These are phyloP conservation scores for Coptodon rendalli DNA, from an alignment of 2,113 vertebrate species.

Conservation along the genomic window DNA sequence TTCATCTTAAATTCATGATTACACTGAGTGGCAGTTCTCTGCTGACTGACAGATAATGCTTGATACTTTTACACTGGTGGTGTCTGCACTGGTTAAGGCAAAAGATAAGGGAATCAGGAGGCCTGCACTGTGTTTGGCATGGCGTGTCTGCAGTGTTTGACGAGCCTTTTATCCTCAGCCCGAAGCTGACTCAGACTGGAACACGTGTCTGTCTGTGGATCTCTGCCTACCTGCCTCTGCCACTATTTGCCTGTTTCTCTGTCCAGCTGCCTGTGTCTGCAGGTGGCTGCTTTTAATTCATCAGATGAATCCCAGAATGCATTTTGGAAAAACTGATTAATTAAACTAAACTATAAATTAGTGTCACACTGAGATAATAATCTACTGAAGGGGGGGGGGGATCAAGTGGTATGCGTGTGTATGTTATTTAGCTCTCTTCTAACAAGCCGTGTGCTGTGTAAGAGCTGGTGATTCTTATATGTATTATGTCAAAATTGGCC, in stretches of 20 bases:
- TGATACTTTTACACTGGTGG: background rate
- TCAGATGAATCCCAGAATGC: background rate
- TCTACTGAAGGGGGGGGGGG: background rate
- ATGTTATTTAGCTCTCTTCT: background rate
- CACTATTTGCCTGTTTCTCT: background rate
- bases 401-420: background rate
- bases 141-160: background rate
- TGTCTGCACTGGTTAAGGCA: background rate
- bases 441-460: background rate
- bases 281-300: background rate
- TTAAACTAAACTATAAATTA: background rate
- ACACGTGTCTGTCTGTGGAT: background rate
- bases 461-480: background rate
- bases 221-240: background rate
- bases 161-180: conserved; percentile 5
- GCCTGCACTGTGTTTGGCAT: background rate
- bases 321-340: background rate
- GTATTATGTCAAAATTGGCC: background rate
- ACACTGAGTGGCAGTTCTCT: background rate
- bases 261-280: background rate
- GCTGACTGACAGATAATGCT: background rate
- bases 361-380: background rate
- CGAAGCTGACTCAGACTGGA: background rate
- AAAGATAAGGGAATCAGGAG: background rate
- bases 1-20: background rate